Evolutionary conservation across 1,140 invertebrate species (phyloP).

Genomic region (Latrodectus geometricus): DNA sequence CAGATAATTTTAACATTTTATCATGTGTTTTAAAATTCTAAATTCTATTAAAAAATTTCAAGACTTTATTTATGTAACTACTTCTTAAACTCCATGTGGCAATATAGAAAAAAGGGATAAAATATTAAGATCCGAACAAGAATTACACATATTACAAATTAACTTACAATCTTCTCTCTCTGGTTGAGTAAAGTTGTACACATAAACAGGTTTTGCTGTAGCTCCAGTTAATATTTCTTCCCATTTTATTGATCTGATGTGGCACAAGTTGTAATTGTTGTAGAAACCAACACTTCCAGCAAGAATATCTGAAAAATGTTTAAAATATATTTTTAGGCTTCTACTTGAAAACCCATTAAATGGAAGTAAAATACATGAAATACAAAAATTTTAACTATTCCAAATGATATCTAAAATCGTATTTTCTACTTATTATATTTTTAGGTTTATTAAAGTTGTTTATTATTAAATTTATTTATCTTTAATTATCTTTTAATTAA

Average conservation of each 20-base stretch:
- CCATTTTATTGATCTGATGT: constrained; percentile 95
- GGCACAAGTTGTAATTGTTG: constrained; percentile 96
- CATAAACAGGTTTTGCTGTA: constrained; percentile 78
- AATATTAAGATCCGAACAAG: not conserved
- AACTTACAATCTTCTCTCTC: constrained; percentile 77
- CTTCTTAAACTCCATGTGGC: too few species aligned
- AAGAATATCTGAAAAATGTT: constrained; percentile 79
- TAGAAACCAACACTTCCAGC: constrained; percentile 90
- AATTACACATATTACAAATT: too few species aligned
- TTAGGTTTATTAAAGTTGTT: too few species aligned
- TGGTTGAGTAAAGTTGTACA: constrained; percentile 82
- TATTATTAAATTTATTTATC: too few species aligned
- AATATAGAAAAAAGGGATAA: too few species aligned
- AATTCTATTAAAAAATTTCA: too few species aligned
- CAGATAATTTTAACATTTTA: too few species aligned
- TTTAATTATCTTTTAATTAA: too few species aligned
- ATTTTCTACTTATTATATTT: too few species aligned
- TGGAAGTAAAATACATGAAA: not conserved
- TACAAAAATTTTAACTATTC: not conserved
- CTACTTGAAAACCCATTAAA: not conserved
- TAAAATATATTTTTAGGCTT: not conserved
- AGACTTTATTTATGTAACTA: too few species aligned
- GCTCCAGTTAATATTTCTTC: constrained; percentile 89
- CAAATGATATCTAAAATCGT: too few species aligned
- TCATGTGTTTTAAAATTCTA: too few species aligned